phyloP scores from a whole-genome alignment of 2,888 invertebrate genomes.

The Sinohyriopsis cumingii region DNA sequence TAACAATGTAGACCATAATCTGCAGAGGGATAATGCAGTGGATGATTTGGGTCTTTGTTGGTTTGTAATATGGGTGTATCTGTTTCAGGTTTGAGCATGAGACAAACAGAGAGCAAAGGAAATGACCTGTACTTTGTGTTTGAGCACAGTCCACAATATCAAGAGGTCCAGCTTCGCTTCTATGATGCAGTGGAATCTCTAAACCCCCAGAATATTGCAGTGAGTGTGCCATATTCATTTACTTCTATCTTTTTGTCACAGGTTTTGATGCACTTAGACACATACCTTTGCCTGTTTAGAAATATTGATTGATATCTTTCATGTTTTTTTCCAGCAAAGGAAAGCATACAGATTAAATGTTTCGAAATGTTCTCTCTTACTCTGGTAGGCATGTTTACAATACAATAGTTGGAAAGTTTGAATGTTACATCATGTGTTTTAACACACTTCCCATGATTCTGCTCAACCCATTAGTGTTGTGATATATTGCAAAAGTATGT shows the following conservation, averaged over 20 bases:
- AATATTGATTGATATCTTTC: not conserved
- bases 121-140: constrained; percentile 81
- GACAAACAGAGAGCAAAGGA: constrained; percentile 75
- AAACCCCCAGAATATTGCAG: constrained; percentile 85
- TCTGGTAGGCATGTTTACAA: not conserved
- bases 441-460: no score
- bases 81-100: constrained; percentile 80
- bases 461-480: no score
- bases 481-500: no score
- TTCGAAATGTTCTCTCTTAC: no score
- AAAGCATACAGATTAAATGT: not conserved
- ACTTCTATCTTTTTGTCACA: not conserved
- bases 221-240: constrained; percentile 63
- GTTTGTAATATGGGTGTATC: not conserved
- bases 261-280: not conserved
- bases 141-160: constrained; percentile 84
- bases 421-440: no score
- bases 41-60: not conserved
- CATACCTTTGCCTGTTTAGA: not conserved
- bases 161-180: constrained; percentile 83
- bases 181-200: constrained; percentile 85
- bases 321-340: no score
- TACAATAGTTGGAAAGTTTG: not conserved
- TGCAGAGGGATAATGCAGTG: not conserved
- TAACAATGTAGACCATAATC: no score